These are phyloP conservation scores for Emydocephalus ijimae DNA, from an alignment of 2,113 vertebrate species.

Conservation along the genomic window DNA sequence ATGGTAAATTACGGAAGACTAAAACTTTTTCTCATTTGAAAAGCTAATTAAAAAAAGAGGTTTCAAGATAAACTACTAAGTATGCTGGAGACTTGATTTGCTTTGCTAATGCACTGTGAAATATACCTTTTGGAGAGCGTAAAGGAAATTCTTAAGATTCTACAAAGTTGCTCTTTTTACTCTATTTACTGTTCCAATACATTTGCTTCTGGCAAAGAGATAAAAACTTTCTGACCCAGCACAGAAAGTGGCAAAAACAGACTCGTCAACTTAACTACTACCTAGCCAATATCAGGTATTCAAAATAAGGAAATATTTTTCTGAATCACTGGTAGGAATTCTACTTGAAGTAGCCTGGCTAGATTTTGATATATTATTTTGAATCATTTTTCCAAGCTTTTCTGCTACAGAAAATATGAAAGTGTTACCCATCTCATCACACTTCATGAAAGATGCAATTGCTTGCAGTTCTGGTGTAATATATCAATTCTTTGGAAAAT, in stretches of 20 bases:
- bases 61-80: neutral
- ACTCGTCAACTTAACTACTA: neutral
- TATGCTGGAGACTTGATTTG: neutral
- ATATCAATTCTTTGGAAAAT: neutral
- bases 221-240: neutral
- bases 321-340: neutral
- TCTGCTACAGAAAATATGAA: neutral
- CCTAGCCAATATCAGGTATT: neutral
- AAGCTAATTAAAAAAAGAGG: neutral
- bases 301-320: neutral
- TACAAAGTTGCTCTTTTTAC: neutral
- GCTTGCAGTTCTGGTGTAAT: neutral
- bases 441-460: neutral
- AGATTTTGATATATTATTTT: neutral
- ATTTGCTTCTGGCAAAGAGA: neutral
- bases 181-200: neutral
- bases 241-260: neutral
- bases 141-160: neutral
- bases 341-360: neutral
- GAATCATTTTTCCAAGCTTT: neutral
- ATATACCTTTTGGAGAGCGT: neutral
- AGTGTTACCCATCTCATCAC: neutral
- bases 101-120: neutral
- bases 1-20: slow-evolving; percentile 30
- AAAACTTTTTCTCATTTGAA: neutral